Evolutionary conservation across 2,888 invertebrate species (phyloP).

Genomic region (Orchestes rusci): DNA sequence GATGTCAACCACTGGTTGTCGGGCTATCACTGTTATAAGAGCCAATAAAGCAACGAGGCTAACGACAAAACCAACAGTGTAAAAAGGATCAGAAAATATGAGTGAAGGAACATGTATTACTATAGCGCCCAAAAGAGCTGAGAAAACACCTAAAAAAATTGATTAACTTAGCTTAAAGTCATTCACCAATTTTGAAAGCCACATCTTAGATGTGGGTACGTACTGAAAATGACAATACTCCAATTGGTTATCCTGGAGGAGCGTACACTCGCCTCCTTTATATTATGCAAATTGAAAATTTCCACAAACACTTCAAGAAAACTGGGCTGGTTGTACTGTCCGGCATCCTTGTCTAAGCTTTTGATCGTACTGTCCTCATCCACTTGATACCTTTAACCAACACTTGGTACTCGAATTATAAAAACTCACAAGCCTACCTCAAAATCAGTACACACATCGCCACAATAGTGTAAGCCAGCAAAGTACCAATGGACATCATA

Average conservation of each 20-base stretch:
- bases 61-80: conserved; percentile 40
- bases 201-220: conserved; percentile 37
- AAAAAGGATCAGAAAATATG: conserved; percentile 41
- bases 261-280: conserved; percentile 57
- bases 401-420: too few relatives aligned
- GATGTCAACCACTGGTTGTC: conserved; percentile 59
- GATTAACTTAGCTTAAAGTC: too few relatives aligned
- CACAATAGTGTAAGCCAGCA: conserved; percentile 87
- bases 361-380: conserved; percentile 26
- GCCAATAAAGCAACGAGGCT: conserved; percentile 44
- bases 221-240: conserved; percentile 51
- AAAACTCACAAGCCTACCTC: too few relatives aligned
- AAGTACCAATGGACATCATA: conserved; percentile 93
- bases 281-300: conserved; percentile 63
- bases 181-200: too few relatives aligned
- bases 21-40: conserved; percentile 55
- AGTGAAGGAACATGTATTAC: conserved; percentile 39
- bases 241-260: conserved; percentile 61
- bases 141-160: conserved; percentile 50
- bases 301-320: conserved; percentile 41
- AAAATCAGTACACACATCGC: conserved; percentile 83
- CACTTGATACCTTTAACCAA: conserved; percentile 33
- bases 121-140: conserved; percentile 49
- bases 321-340: conserved; percentile 27
- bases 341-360: conserved; percentile 26